Percentiles rank a stretch among this genome's conserved stretches.
These are phyloP conservation scores for Mastomys natalensis DNA, from an alignment of 2,113 vertebrate species.

Conservation along the genomic window DNA sequence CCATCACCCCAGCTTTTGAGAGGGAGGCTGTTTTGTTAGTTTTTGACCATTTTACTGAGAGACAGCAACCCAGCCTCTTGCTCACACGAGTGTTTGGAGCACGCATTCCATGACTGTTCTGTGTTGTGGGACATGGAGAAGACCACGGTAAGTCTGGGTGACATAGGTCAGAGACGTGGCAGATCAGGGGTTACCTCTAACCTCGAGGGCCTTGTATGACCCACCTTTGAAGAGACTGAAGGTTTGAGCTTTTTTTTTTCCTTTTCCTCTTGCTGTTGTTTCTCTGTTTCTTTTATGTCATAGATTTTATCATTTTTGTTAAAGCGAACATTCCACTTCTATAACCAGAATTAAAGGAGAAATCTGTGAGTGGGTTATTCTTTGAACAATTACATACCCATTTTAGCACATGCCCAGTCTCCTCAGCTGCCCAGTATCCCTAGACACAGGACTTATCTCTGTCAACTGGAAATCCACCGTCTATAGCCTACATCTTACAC, in stretches of 20 bases:
- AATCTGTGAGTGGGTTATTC: not conserved
- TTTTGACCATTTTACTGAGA: not conserved
- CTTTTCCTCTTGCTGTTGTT: rapidly evolving
- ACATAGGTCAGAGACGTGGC: not conserved
- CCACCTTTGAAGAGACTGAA: not conserved
- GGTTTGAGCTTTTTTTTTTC: rapidly evolving
- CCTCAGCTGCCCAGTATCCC: not conserved
- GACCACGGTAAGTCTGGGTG: not conserved
- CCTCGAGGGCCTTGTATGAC: not conserved
- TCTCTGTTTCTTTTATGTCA: not conserved
- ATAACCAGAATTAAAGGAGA: slow-evolving; percentile 46
- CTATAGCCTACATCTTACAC: slow-evolving; percentile 50
- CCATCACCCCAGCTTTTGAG: not conserved
- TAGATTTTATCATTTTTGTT: not conserved
- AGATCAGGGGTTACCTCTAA: not conserved
- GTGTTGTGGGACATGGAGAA: not conserved
- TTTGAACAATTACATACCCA: not conserved
- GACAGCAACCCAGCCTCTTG: not conserved
- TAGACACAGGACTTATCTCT: not conserved
- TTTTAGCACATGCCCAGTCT: not conserved
- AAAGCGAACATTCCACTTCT: slow-evolving; percentile 13
- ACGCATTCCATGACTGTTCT: not conserved
- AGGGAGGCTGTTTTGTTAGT: not conserved
- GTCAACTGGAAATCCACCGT: not conserved
- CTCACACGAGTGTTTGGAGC: not conserved